These are phyloP conservation scores for Leptodactylus fuscus DNA, from an alignment of 2,113 vertebrate species.

Conservation along the genomic window DNA sequence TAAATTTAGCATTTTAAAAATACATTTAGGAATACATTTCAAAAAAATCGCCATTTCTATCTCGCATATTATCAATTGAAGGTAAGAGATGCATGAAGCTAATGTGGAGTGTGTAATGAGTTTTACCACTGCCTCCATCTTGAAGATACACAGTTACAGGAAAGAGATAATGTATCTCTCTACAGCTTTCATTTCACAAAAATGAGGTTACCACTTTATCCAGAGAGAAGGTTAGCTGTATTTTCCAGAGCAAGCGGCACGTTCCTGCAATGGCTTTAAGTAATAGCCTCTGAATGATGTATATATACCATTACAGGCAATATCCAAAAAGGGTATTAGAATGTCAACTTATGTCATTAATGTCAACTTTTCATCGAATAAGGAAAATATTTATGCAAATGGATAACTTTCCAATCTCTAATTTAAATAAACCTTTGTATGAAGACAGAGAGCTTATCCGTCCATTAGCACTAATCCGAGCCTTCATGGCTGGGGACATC, in stretches of 20 bases:
- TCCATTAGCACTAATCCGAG: constrained; percentile 40
- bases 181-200: constrained; percentile 24
- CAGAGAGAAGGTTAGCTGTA: neutral
- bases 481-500: constrained; percentile 25
- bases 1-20: constrained; percentile 35
- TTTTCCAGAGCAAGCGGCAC: neutral
- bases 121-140: constrained; percentile 30
- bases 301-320: constrained; percentile 8
- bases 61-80: constrained; percentile 17
- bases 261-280: constrained; percentile 23
- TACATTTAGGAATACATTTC: constrained; percentile 24
- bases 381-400: constrained; percentile 48
- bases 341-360: constrained; percentile 25
- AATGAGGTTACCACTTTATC: constrained; percentile 35
- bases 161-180: constrained; percentile 25
- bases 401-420: neutral
- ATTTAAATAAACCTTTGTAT: constrained; percentile 47
- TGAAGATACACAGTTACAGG: neutral
- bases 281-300: constrained; percentile 3
- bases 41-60: neutral
- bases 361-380: constrained; percentile 30
- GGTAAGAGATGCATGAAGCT: constrained; percentile 25
- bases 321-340: neutral
- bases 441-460: constrained; percentile 30
- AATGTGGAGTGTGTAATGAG: constrained; percentile 29